Evolutionary conservation across 2,888 invertebrate species (phyloP), one percentile per base, ranked within the genome.

Genomic region (Cheilosia vulpina): DNA sequence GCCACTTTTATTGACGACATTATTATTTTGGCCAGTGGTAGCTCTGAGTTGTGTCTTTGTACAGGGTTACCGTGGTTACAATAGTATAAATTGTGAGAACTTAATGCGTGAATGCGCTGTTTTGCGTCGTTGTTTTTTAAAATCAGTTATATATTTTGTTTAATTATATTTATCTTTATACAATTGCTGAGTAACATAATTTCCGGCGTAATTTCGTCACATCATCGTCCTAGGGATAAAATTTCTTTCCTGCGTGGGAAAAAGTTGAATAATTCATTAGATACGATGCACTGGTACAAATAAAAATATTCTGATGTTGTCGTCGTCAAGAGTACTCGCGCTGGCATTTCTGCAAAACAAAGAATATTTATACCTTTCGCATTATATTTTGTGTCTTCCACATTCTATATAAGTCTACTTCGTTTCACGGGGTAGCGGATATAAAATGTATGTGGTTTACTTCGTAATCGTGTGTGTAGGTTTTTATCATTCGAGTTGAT

Each of bases 231-330:
- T 4, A 15, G 50, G 71, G 38, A 60, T 41, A 2, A 50, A 50
- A 60, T 13, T 38, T 43, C 9, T 13, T 53, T 52, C 9, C 4
- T 38, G 53, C 75, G 58, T 63, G 65, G 47, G 55, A 63, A 75
- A 65, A 65, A 31, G 38, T 19, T 76, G 75, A 66, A 76, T 76
- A 76, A 76, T 66, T 76, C 75, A 76, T 76, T 66, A 65, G 65
- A 57, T n/a, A 38, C 38, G 21, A 13, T 19, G 43, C n/a, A 47
- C 17, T 57, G 55, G 50, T 52, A 41, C 15, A 34, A 41, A 38
- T 38, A 38, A 50, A 34, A 41, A 38, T 38, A 38, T 38, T 65
- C 7, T 38, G 50, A 71, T 53, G 43, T 13, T 50, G 38, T 60
- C 38, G 17, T 24, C 41, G 19, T 34, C 45, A 19, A 27, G 6